Evolutionary conservation across 1,140 invertebrate species (phyloP).

Genomic region (Saccostrea cuccullata): DNA sequence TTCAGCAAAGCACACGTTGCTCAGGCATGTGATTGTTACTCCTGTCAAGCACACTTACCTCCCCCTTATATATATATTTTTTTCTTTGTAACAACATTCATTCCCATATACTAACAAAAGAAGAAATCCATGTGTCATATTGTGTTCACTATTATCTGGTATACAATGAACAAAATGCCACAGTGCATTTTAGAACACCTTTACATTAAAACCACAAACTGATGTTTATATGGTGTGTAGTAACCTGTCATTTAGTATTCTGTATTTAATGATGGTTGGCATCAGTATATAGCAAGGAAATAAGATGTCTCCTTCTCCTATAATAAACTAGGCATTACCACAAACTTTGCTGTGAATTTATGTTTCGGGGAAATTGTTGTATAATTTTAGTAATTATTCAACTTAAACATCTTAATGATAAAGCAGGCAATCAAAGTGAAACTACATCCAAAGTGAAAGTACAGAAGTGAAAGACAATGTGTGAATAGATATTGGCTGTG

Average conservation of each 20-base stretch:
- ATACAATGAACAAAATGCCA: not conserved
- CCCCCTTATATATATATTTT: not conserved
- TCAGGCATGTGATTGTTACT: slow-evolving; percentile 23
- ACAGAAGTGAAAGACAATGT: not conserved
- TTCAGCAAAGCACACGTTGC: slow-evolving; percentile 27
- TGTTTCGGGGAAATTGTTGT: not conserved
- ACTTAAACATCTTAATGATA: not conserved
- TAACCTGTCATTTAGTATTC: not conserved
- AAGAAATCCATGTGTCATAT: slow-evolving; percentile 13
- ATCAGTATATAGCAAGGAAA: not conserved
- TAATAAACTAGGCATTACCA: slow-evolving; percentile 5
- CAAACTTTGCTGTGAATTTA: not conserved
- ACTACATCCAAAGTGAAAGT: slow-evolving; percentile 27
- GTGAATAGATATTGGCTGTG: slow-evolving; percentile 12
- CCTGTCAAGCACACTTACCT: slow-evolving; percentile 22
- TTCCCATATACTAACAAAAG: slow-evolving; percentile 35
- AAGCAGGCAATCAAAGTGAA: slow-evolving; percentile 27
- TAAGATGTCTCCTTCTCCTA: not conserved
- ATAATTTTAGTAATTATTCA: not conserved
- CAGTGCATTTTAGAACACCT: slow-evolving; percentile 3
- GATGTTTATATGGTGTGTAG: not conserved
- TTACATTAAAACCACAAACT: slow-evolving; percentile 2
- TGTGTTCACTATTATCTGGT: slow-evolving; percentile 18
- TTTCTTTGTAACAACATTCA: slow-evolving; percentile 9
- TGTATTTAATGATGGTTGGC: not conserved